Percentiles rank a stretch among this genome's conserved stretches.
Evolutionary conservation across 2,113 vertebrate genomes (phyloP).

Genomic region (Hypocryptadius cinnamomeus): DNA sequence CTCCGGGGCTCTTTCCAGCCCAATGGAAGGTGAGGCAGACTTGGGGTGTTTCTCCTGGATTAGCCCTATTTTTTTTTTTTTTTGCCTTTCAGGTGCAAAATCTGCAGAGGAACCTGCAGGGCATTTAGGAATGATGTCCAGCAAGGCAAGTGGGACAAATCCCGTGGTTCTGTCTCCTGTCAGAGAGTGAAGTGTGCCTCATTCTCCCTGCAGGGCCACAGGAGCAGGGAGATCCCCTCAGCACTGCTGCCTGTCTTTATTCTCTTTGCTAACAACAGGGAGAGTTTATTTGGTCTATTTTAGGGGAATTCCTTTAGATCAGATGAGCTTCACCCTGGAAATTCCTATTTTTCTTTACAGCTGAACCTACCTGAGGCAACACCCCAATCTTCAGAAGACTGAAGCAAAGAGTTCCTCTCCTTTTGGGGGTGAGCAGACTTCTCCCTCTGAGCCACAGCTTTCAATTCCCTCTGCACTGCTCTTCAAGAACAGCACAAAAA

Average conservation of each 20-base stretch:
- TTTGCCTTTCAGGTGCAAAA: neutral
- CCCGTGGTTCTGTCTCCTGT: neutral
- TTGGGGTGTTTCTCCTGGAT: neutral
- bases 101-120: neutral
- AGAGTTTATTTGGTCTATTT: neutral
- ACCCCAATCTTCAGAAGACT: neutral
- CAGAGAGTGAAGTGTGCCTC: neutral
- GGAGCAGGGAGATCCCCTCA: neutral
- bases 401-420: neutral
- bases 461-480: neutral
- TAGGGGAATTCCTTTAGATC: neutral
- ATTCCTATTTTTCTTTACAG: neutral
- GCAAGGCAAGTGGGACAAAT: neutral
- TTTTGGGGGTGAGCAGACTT: neutral
- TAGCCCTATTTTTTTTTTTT: neutral
- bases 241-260: neutral
- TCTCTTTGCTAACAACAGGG: neutral
- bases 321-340: neutral
- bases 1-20: neutral
- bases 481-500: neutral
- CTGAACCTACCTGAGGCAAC: rapidly evolving
- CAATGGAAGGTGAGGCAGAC: neutral
- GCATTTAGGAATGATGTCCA: neutral
- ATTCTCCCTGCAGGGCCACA: neutral
- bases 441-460: neutral